Percentiles rank a stretch among this genome's conserved stretches.
Conservation (phyloP, 2,888 invertebrate species). For the Drosophila borealis region DNA sequence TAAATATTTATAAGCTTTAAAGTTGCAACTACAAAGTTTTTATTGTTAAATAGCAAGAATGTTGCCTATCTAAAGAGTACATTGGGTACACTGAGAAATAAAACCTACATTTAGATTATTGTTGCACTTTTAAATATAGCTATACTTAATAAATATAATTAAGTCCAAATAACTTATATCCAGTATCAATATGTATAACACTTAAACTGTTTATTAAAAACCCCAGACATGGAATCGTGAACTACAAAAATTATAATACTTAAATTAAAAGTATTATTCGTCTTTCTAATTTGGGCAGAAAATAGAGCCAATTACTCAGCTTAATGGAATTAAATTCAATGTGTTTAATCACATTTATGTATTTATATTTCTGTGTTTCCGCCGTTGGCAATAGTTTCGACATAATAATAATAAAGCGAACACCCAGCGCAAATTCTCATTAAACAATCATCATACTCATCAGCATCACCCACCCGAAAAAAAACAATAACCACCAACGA, state of each 20-base stretch:
- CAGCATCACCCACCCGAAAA: constrained; percentile 42
- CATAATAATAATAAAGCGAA: constrained; percentile 12
- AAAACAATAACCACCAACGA: constrained; percentile 18
- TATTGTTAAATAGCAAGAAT: not conserved
- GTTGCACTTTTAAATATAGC: not conserved
- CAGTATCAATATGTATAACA: too few relatives aligned
- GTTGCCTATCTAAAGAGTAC: not conserved
- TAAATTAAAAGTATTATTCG: not conserved
- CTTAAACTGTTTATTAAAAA: too few relatives aligned
- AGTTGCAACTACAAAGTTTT: not conserved
- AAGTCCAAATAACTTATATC: too few relatives aligned
- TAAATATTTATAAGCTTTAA: constrained; percentile 30
- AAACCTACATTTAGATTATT: not conserved
- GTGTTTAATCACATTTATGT: constrained; percentile 10
- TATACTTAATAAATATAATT: too few relatives aligned
- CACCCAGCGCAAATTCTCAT: constrained; percentile 32
- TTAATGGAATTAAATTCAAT: constrained; percentile 2
- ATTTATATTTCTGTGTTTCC: constrained; percentile 13
- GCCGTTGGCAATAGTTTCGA: constrained; percentile 10
- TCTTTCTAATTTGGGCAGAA: not conserved
- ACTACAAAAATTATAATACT: not conserved
- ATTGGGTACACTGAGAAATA: not conserved
- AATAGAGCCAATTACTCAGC: constrained; percentile 1
- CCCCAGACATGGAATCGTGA: too few relatives aligned
- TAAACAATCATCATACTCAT: constrained; percentile 53